phyloP scores from a whole-genome alignment of 2,113 vertebrate species.

The Thryonomys swinderianus region DNA sequence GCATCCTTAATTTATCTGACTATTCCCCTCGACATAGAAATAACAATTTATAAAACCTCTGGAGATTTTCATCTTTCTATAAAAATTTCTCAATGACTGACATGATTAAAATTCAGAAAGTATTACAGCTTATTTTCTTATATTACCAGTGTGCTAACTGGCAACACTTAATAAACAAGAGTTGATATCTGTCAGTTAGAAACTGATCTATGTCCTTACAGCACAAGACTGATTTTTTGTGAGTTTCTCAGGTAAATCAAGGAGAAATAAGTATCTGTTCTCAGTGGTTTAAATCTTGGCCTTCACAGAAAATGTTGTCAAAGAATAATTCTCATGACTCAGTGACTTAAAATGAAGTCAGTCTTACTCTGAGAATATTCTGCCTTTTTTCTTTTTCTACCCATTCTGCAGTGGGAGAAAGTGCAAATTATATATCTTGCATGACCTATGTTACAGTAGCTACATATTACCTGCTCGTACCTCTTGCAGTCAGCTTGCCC shows the following conservation, averaged over 20 bases:
- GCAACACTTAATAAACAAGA: slow-evolving; percentile 29
- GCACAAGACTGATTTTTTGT: background rate
- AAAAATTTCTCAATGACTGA: background rate
- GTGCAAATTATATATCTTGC: background rate
- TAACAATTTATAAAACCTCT: background rate
- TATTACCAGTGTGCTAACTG: background rate
- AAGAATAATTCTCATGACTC: background rate
- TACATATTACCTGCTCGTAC: background rate
- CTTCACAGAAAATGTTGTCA: background rate
- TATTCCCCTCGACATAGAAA: background rate
- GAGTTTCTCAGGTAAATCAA: slow-evolving; percentile 40
- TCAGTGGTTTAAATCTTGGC: background rate
- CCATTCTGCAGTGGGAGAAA: background rate
- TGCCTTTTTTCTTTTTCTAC: background rate
- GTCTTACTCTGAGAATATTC: background rate
- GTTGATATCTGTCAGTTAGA: background rate
- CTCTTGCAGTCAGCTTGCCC: background rate
- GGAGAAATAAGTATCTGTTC: background rate
- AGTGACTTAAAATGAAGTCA: slow-evolving; percentile 8
- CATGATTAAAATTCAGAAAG: slow-evolving; percentile 38
- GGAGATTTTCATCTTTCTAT: background rate
- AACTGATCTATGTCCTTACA: background rate
- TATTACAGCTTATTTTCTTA: background rate
- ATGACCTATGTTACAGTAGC: background rate
- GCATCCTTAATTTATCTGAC: background rate